Evolutionary conservation across 64 coral and sea anemone species (phyloP), one percentile per base, ranked within the genome.

Genomic region (Montipora efflorescens): DNA sequence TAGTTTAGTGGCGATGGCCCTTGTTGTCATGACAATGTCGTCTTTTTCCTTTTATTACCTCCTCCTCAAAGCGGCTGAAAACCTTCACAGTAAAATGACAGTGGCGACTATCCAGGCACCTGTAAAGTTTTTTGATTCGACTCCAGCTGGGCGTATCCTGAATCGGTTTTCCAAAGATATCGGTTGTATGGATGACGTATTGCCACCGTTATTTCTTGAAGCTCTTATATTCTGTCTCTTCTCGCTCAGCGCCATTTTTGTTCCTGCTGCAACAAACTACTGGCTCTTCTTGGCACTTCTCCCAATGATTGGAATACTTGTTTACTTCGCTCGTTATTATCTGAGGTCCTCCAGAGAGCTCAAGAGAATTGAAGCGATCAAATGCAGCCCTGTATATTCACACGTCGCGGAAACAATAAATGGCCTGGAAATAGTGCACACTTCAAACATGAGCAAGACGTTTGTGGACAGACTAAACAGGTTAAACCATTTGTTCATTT

Each of bases 321-420:
- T 91, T 1, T 91, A 67, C 20, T 82, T 91, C 71, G 93, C 79
- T 15, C 81, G 74, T 22, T 95, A 95, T 49, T 94, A 75, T 25
- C 43, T 94, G 1, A 87, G 81, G 74, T 90, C 87, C 28, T 80
- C 91, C 3, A 82, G 95, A 81, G 95, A 96, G 49, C 80, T 96
- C 20, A 89, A 90, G 28, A 36, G 28, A 36, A 36, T 36, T 36
- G 28, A 36, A 36, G 28, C 28, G 28, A 36, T 36, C 28, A 36
- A 36, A 36, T 36, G 28, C 28, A 36, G 28, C 28, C 28, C 28
- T 36, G 28, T 36, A 36, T 36, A 36, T 36, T 36, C 28, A 36
- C 28, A 36, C 28, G 28, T 36, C 28, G 28, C 28, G 28, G 28
- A 36, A 36, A 36, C 28, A 36, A 36, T 36, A 36, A 36, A 36